Evolutionary conservation across 1,140 invertebrate genomes (phyloP), one percentile per base, ranked within the genome.

Genomic region (Listronotus oregonensis): DNA sequence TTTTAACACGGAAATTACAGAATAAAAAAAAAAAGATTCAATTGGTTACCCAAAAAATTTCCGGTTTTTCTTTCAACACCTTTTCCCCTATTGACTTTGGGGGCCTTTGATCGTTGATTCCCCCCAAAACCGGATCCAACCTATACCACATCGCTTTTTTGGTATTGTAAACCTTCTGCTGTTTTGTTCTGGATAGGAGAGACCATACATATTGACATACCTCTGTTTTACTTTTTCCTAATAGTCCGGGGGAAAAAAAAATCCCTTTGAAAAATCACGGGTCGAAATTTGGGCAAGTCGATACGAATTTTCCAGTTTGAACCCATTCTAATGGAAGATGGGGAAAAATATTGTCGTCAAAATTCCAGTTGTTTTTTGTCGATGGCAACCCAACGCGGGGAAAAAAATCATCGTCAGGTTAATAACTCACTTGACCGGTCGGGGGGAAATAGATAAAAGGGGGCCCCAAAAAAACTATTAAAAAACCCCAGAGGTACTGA

Each of bases 101-200:
- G 46, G 3, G 51, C 51, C 4, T n/a, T 55, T 27, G 17, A 64
- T 55, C 0, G 11, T 44, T 8, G 14, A 46, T 40, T 12, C 49
- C 51, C 11, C 34, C 8, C 50, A 15, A 31, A n/a, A n/a, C n/a
- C n/a, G 61, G 51, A 1, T 8, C 27, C n/a, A 42, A 18, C 18
- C 17, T 56, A 6, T 54, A 17, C n/a, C 2, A 56, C n/a, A 17
- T 64, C 44, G 31, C 55, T 55, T 64, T 27, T 27, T 64, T 11
- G 61, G 61, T 11, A 64, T 40, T 27, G 18, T 8, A 14, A 64
- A 64, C n/a, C 37, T 55, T 34, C 51, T 64, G 50, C 31, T 64
- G n/a, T n/a, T 47, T 14, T 8, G 61, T 55, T 56, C 43, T 64
- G 10, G 39, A 27, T 18, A 51, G 34, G 50, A 21, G 0, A 17